Evolutionary conservation across 2,797 vertebrate genomes (phyloP).

Genomic region (Enteromius afrohamiltoni): DNA sequence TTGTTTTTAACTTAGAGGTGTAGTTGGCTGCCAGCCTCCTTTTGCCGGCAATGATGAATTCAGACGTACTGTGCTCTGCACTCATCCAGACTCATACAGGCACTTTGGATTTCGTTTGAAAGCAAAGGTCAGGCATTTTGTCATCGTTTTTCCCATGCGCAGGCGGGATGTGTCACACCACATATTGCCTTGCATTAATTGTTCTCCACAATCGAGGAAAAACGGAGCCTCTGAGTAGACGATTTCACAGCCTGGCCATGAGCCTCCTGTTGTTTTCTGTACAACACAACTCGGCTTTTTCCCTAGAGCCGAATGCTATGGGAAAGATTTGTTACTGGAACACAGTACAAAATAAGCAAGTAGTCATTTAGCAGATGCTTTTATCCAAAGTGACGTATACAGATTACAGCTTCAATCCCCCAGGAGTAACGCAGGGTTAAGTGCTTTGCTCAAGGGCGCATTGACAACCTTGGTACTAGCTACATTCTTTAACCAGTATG

Average conservation of each 20-base stretch:
- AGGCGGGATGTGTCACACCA: slow-evolving; percentile 53
- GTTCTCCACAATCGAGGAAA: slow-evolving; percentile 6
- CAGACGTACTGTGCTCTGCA: slow-evolving; percentile 48
- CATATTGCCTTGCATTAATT: slow-evolving; percentile 65
- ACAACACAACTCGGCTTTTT: not conserved
- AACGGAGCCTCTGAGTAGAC: not conserved
- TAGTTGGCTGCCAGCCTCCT: slow-evolving; percentile 43
- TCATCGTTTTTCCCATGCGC: slow-evolving; percentile 47
- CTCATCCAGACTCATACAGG: slow-evolving; percentile 30
- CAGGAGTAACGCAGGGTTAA: slow-evolving; percentile 28
- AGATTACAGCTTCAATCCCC: slow-evolving; percentile 25
- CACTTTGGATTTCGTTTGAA: slow-evolving; percentile 58
- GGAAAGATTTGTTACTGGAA: slow-evolving; percentile 4
- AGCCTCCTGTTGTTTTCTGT: slow-evolving; percentile 10
- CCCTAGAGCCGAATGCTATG: not conserved
- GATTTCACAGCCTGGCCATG: not conserved
- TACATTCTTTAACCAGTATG: slow-evolving; percentile 6
- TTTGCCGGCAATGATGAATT: slow-evolving; percentile 49
- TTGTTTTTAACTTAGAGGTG: slow-evolving; percentile 47
- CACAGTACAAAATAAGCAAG: not conserved
- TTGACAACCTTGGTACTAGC: slow-evolving; percentile 24
- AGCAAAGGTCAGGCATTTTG: slow-evolving; percentile 66
- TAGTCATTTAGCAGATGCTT: slow-evolving; percentile 26
- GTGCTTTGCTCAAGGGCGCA: slow-evolving; percentile 29
- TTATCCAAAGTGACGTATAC: slow-evolving; percentile 9